Evolutionary conservation across 2,888 invertebrate species (phyloP).

Genomic region (Oxystoma pomonae): DNA sequence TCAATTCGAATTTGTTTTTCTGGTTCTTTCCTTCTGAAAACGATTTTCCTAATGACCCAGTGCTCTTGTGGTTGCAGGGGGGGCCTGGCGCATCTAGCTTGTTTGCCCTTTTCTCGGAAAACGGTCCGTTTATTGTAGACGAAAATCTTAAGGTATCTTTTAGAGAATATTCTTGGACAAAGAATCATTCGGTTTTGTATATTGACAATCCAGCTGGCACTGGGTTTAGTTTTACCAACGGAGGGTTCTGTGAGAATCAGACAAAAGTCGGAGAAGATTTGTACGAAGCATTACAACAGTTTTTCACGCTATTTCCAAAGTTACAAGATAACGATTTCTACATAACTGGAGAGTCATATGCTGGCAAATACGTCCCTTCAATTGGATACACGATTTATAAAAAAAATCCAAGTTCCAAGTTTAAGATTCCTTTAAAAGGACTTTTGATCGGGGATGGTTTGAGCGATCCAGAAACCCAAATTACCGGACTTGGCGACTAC

Average conservation of each 20-base stretch:
- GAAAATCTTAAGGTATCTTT: conserved; percentile 39
- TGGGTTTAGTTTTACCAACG: conserved; percentile 85
- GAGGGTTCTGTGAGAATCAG: conserved; percentile 76
- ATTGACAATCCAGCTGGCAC: conserved; percentile 87
- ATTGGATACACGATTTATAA: conserved; percentile 68
- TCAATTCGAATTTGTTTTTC: conserved; percentile 77
- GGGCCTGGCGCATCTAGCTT: conserved; percentile 76
- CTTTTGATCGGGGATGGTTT: conserved; percentile 67
- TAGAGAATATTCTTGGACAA: conserved; percentile 75
- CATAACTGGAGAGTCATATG: conserved; percentile 87
- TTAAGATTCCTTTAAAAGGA: conserved; percentile 39
- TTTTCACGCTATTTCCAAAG: conserved; percentile 79
- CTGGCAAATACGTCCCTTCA: conserved; percentile 75
- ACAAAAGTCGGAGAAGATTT: conserved; percentile 76
- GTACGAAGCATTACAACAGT: conserved; percentile 72
- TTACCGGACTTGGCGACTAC: conserved; percentile 62
- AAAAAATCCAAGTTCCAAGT: conserved; percentile 53
- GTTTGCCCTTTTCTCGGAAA: conserved; percentile 73
- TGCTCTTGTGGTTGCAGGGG: conserved; percentile 77
- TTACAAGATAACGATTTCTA: conserved; percentile 72
- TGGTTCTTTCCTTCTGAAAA: conserved; percentile 78
- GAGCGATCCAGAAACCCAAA: conserved; percentile 51
- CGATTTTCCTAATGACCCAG: conserved; percentile 54
- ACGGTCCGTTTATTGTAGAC: conserved; percentile 67
- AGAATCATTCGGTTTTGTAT: conserved; percentile 75